A percentile compares a stretch with the other conserved stretches of the same genome.
phyloP scores from a whole-genome alignment of 2,797 vertebrate genomes.

The Gymnopithys bicolor region DNA sequence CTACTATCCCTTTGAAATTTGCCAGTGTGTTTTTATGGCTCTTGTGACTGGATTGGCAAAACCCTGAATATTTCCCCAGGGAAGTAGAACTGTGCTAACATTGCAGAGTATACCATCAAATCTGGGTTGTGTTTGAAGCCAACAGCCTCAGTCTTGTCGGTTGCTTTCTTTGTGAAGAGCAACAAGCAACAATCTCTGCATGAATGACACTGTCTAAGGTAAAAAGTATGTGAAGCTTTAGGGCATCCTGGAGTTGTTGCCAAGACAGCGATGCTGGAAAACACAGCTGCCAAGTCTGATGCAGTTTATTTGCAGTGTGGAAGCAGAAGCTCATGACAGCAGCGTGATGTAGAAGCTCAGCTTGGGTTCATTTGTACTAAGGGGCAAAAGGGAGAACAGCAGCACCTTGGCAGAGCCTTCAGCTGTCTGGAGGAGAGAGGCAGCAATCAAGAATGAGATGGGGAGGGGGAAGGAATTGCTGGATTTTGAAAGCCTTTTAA shows the following conservation, averaged over 20 bases:
- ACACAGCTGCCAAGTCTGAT: background rate
- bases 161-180: background rate
- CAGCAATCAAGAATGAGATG: background rate
- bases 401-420: conserved; percentile 38
- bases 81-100: background rate
- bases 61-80: background rate
- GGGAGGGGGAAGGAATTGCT: background rate
- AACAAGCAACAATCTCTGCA: background rate
- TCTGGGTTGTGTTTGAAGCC: background rate
- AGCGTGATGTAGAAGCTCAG: conserved; percentile 30
- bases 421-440: background rate
- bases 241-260: background rate
- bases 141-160: background rate
- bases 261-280: background rate
- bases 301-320: background rate
- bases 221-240: background rate
- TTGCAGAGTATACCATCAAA: background rate
- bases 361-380: conserved; percentile 41
- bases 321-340: conserved; percentile 1
- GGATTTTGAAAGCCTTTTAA: conserved; percentile 51
- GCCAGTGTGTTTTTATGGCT: background rate
- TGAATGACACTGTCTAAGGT: background rate
- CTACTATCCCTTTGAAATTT: background rate
- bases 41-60: background rate
- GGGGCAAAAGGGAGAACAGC: conserved; percentile 4